Evolutionary conservation across 2,113 vertebrate species (phyloP).

Genomic region (pig (Sus scrofa)): T2T-Sscrofa CM000812.6:276086501-276087000

Average conservation of each 20-base stretch:
- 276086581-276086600: not conserved
- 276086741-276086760: not conserved
- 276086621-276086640: not conserved
- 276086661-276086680: not conserved
- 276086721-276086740: constrained; percentile 6
- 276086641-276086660: not conserved
- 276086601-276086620: not conserved
- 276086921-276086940: not conserved
- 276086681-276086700: not conserved
- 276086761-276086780: not conserved
- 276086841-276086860: not conserved
- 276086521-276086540: not conserved
- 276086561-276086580: not conserved
- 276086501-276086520: not conserved
- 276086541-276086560: not conserved
- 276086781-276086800: not conserved
- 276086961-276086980: not conserved
- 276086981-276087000: too few relatives aligned
- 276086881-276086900: not conserved
- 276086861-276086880: not conserved
- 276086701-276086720: not conserved
- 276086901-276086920: not conserved
- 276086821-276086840: constrained; percentile 8
- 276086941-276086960: not conserved
- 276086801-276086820: not conserved